These are phyloP conservation scores for Drosophila pseudotalamancana DNA, from an alignment of 2,888 invertebrate species.

Conservation along the genomic window DNA sequence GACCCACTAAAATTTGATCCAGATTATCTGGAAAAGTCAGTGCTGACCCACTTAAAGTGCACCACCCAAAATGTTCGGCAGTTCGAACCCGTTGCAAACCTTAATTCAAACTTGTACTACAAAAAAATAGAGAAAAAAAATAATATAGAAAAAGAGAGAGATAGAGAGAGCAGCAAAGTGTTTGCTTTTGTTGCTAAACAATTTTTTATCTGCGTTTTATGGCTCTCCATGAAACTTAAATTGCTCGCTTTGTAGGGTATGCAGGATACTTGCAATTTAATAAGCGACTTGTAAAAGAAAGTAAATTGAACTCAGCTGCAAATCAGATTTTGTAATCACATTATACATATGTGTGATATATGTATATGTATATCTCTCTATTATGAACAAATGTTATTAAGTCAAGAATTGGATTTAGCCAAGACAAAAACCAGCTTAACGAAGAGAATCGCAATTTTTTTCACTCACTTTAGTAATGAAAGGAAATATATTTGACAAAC, in stretches of 20 bases:
- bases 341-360: too few species aligned
- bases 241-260: constrained; percentile 22
- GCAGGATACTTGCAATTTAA: background rate
- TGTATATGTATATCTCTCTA: too few species aligned
- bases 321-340: too few species aligned
- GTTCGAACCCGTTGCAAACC: constrained; percentile 2
- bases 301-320: too few species aligned
- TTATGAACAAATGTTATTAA: too few species aligned
- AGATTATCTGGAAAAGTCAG: constrained; percentile 15
- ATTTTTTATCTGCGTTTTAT: constrained; percentile 40
- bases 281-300: background rate
- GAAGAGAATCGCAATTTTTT: too few species aligned
- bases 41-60: constrained; percentile 7
- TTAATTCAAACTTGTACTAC: constrained; percentile 5
- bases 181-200: constrained; percentile 9
- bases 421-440: too few species aligned
- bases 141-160: too few species aligned
- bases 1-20: background rate
- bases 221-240: constrained; percentile 39
- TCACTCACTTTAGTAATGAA: too few species aligned
- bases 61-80: constrained; percentile 3
- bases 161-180: background rate
- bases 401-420: too few species aligned
- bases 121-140: constrained; percentile 7
- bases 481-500: too few species aligned